phyloP scores from a whole-genome alignment of 2,113 vertebrate genomes.

The human region GRCh38 chr1:51028001-51028500 shows the following conservation, averaged over 20 bases:
- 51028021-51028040: not conserved
- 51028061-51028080: not conserved
- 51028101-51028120: too few species aligned
- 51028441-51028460: not conserved
- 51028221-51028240: too few species aligned
- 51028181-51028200: too few species aligned
- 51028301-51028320: fast-evolving
- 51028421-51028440: not conserved
- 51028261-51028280: too few species aligned
- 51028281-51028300: too few species aligned
- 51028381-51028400: not conserved
- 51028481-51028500: not conserved
- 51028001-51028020: not conserved
- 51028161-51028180: too few species aligned
- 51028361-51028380: not conserved
- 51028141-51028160: too few species aligned
- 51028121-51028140: too few species aligned
- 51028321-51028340: too few species aligned
- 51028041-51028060: not conserved
- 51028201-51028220: too few species aligned
- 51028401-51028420: not conserved
- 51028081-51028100: too few species aligned
- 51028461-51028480: not conserved
- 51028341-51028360: not conserved
- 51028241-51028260: too few species aligned